phyloP scores from a whole-genome alignment of 2,888 invertebrate species.

The Eledona agricola region DNA sequence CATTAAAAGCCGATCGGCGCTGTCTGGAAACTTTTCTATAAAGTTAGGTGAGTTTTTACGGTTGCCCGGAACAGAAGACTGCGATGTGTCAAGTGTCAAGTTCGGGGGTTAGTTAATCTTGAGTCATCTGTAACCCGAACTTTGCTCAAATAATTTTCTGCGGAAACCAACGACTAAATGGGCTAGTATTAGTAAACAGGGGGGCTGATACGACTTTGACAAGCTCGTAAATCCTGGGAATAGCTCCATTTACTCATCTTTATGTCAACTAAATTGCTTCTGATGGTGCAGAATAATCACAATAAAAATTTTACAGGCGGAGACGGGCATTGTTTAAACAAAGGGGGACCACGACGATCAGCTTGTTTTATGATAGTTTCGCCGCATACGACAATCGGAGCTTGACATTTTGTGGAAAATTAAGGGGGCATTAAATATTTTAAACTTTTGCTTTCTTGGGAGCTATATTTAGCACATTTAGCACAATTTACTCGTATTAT shows the following conservation, averaged over 20 bases:
- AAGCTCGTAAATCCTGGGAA: constrained; percentile 4
- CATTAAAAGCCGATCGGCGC: constrained; percentile 10
- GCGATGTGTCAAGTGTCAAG: constrained; percentile 13
- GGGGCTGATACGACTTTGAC: neutral
- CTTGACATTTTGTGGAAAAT: too few species aligned
- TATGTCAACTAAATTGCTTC: constrained; percentile 9
- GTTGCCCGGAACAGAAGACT: constrained; percentile 13
- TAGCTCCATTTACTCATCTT: constrained; percentile 4
- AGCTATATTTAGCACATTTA: too few species aligned
- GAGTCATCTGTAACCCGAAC: constrained; percentile 5
- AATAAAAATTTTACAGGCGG: constrained; percentile 11
- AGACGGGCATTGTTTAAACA: neutral
- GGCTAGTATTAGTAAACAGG: constrained; percentile 1
- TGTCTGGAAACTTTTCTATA: constrained; percentile 14
- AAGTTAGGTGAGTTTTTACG: constrained; percentile 12
- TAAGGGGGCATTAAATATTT: too few species aligned
- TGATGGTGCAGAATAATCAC: constrained; percentile 14
- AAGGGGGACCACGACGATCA: neutral
- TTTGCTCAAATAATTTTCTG: neutral
- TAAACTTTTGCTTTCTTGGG: too few species aligned
- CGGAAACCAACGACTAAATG: neutral
- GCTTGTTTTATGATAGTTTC: too few species aligned
- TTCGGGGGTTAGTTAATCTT: constrained; percentile 12
- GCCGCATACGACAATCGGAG: too few species aligned
- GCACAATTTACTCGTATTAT: too few species aligned